Conservation (phyloP, 2,888 invertebrate genomes). For the Papilio gigon region DNA sequence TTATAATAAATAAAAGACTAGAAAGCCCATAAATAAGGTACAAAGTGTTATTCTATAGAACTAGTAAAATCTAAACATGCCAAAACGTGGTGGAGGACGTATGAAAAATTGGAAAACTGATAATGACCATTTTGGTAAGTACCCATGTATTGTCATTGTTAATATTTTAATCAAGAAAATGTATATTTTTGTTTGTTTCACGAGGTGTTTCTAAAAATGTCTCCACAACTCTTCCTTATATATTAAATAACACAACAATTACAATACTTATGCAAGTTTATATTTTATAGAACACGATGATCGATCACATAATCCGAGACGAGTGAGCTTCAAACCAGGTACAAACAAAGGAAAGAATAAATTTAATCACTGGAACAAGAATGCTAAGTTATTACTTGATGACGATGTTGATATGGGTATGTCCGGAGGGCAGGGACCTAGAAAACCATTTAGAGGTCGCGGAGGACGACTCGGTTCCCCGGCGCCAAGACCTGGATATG, state of each 20-base stretch:
- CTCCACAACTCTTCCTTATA: neutral
- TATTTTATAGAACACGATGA: slow-evolving; percentile 75
- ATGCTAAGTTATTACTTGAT: slow-evolving; percentile 79
- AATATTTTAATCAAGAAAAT: no score
- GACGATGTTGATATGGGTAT: slow-evolving; percentile 85
- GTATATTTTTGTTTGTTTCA: neutral
- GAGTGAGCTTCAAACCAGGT: slow-evolving; percentile 82
- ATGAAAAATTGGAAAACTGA: slow-evolving; percentile 69
- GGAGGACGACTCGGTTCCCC: slow-evolving; percentile 77
- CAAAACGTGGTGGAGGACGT: slow-evolving; percentile 74
- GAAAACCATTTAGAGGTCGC: slow-evolving; percentile 60
- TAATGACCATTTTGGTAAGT: slow-evolving; percentile 71
- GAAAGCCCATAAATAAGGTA: neutral
- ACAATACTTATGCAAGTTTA: neutral
- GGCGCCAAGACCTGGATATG: slow-evolving; percentile 56
- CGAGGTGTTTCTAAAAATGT: neutral
- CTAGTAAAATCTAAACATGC: slow-evolving; percentile 56
- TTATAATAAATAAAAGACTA: neutral
- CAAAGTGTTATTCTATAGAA: neutral
- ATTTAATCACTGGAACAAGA: slow-evolving; percentile 70
- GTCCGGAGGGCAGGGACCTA: slow-evolving; percentile 54
- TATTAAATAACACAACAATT: neutral
- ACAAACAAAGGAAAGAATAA: slow-evolving; percentile 74
- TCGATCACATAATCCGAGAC: slow-evolving; percentile 69
- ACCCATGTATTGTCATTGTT: slow-evolving; percentile 2